Conservation (phyloP, 2,113 vertebrate genomes). For the Xenopus tropicalis region UCB_Xtro_10.0 CM004451.2:51491501-51492000, state of each 20-base stretch:
- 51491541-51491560: slow-evolving; percentile 40
- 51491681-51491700: slow-evolving; percentile 37
- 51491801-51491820: background rate
- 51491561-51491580: slow-evolving; percentile 37
- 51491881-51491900: too few species aligned
- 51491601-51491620: slow-evolving; percentile 53
- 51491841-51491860: background rate
- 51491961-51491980: too few species aligned
- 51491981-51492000: too few species aligned
- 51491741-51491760: slow-evolving; percentile 5
- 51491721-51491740: slow-evolving; percentile 38
- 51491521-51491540: slow-evolving; percentile 39
- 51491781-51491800: slow-evolving; percentile 28
- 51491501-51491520: slow-evolving; percentile 39
- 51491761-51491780: background rate
- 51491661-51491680: slow-evolving; percentile 45
- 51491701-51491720: slow-evolving; percentile 14
- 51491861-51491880: background rate
- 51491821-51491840: background rate
- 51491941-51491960: too few species aligned
- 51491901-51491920: too few species aligned
- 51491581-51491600: slow-evolving; percentile 40
- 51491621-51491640: slow-evolving; percentile 45
- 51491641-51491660: slow-evolving; percentile 49
- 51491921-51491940: too few species aligned